Evolutionary conservation across 2,797 vertebrate species (phyloP).

Genomic region (Kryptolebias ocellatus): DNA sequence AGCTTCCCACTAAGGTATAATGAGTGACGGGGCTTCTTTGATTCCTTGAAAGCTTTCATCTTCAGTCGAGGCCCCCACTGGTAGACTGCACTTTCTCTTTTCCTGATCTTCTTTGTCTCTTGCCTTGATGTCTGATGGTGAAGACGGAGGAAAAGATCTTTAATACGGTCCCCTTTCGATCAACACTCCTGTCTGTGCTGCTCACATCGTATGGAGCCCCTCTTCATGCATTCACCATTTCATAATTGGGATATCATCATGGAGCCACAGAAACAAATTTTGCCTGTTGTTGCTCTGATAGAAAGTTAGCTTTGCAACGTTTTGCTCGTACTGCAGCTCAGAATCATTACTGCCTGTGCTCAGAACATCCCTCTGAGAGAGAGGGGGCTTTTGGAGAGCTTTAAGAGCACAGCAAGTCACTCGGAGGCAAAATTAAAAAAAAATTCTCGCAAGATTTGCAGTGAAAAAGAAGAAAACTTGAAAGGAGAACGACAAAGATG

Average conservation of each 20-base stretch:
- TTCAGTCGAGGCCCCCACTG: constrained; percentile 71
- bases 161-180: constrained; percentile 62
- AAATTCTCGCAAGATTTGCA: constrained; percentile 69
- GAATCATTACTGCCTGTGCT: constrained; percentile 61
- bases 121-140: constrained; percentile 71
- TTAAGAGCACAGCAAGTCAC: constrained; percentile 73
- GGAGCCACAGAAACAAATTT: constrained; percentile 65
- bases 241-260: constrained; percentile 68
- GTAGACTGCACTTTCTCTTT: constrained; percentile 68
- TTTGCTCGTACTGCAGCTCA: constrained; percentile 52
- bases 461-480: constrained; percentile 66
- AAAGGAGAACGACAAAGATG: constrained; percentile 75
- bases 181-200: constrained; percentile 44
- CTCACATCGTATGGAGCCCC: constrained; percentile 37
- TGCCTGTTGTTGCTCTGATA: constrained; percentile 48
- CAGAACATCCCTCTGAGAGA: constrained; percentile 66
- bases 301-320: constrained; percentile 51
- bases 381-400: constrained; percentile 59
- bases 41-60: constrained; percentile 76
- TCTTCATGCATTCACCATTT: constrained; percentile 46
- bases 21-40: constrained; percentile 75
- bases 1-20: constrained; percentile 73
- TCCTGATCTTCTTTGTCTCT: constrained; percentile 71
- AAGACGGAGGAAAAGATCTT: constrained; percentile 63
- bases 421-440: constrained; percentile 56